phyloP scores from a whole-genome alignment of 1,140 invertebrate species.

The Arion vulgaris region DNA sequence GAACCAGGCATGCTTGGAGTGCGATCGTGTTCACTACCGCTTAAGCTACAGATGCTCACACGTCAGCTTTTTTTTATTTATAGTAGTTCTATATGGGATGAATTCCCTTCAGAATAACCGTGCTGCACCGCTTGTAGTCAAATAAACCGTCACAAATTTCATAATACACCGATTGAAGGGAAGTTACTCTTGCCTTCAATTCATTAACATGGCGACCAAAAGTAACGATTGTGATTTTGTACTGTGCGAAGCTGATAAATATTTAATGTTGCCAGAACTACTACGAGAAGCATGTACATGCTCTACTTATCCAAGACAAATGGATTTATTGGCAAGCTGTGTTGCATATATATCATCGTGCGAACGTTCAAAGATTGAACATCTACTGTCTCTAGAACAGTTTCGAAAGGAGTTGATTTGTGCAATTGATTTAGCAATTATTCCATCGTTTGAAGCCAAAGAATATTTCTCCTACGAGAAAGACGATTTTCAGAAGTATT shows the following conservation, averaged over 20 bases:
- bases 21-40: too few species aligned
- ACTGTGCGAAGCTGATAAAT: neutral
- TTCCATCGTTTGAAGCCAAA: constrained; percentile 11
- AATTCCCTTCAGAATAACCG: too few species aligned
- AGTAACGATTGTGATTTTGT: neutral
- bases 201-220: neutral
- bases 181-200: neutral
- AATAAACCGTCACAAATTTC: too few species aligned
- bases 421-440: constrained; percentile 6
- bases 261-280: neutral
- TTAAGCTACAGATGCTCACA: too few species aligned
- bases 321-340: neutral
- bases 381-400: neutral
- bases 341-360: neutral
- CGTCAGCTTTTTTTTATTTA: too few species aligned
- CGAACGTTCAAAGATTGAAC: neutral
- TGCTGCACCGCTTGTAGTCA: too few species aligned
- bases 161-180: neutral
- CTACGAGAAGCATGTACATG: neutral
- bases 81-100: too few species aligned
- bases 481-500: neutral
- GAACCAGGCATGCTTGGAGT: too few species aligned
- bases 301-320: neutral
- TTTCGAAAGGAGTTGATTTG: neutral
- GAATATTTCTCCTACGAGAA: constrained; percentile 27